phyloP scores from a whole-genome alignment of 1,140 invertebrate genomes.

The Orius laevigatus region DNA sequence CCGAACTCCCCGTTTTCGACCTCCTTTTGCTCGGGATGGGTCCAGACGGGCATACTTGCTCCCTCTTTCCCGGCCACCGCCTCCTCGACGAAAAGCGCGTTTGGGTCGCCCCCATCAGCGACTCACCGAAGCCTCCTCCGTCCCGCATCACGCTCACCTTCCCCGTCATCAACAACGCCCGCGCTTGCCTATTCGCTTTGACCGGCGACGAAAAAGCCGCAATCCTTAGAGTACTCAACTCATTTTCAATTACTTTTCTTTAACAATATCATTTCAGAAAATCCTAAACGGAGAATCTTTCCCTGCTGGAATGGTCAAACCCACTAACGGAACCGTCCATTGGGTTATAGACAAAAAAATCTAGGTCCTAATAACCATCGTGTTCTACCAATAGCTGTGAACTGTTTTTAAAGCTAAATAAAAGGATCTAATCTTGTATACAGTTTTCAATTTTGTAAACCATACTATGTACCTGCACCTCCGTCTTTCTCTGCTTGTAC shows the following conservation, averaged over 20 bases:
- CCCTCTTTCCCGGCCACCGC: constrained; percentile 80
- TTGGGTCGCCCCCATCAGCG: constrained; percentile 69
- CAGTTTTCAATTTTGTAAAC: too few relatives aligned
- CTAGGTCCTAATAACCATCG: too few relatives aligned
- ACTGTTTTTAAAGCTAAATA: too few relatives aligned
- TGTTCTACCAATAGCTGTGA: too few relatives aligned
- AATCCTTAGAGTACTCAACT: constrained; percentile 59
- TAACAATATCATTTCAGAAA: constrained; percentile 35
- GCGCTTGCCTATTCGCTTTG: constrained; percentile 65
- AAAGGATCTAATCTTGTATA: too few relatives aligned
- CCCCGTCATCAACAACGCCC: constrained; percentile 80
- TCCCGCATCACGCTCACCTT: constrained; percentile 81
- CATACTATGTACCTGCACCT: too few relatives aligned
- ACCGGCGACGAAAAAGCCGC: constrained; percentile 75
- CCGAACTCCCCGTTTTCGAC: constrained; percentile 60
- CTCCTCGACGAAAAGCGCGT: constrained; percentile 43
- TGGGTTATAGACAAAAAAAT: constrained; percentile 57
- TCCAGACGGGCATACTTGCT: constrained; percentile 97
- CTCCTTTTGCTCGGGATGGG: constrained; percentile 86
- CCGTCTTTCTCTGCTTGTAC: too few relatives aligned
- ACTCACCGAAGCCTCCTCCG: constrained; percentile 93
- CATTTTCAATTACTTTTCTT: background rate
- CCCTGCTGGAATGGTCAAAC: constrained; percentile 54
- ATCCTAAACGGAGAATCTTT: constrained; percentile 54
- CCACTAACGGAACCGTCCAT: constrained; percentile 45